Evolutionary conservation across 2,113 vertebrate genomes (phyloP).

Genomic region (Macheiramphus alcinus): DNA sequence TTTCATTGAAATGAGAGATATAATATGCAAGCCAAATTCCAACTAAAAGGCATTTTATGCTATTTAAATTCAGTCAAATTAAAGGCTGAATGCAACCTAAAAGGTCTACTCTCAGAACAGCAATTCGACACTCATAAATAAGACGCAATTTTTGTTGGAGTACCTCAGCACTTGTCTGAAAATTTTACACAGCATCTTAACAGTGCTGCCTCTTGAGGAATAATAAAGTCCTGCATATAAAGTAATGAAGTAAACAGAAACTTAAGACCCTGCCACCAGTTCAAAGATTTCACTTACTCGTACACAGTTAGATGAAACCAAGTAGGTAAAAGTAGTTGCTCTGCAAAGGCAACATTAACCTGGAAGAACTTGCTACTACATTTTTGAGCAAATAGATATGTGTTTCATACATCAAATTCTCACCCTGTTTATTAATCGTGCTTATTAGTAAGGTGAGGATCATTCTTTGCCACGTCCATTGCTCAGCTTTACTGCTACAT

Average conservation of each 20-base stretch:
- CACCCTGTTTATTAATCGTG: background rate
- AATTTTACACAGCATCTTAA: constrained; percentile 63
- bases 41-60: constrained; percentile 76
- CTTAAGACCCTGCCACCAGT: background rate
- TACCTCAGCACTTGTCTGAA: constrained; percentile 68
- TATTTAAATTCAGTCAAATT: constrained; percentile 80
- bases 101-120: constrained; percentile 74
- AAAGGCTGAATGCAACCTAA: constrained; percentile 78
- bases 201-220: constrained; percentile 48
- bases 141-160: constrained; percentile 60
- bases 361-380: background rate
- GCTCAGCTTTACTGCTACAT: background rate
- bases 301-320: background rate
- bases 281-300: constrained; percentile 1
- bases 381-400: background rate
- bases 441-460: background rate
- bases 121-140: constrained; percentile 80
- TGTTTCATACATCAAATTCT: background rate
- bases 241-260: constrained; percentile 30
- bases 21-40: constrained; percentile 78
- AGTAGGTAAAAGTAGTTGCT: background rate
- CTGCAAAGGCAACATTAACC: background rate
- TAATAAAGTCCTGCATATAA: constrained; percentile 23
- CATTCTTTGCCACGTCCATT: background rate
- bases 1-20: constrained; percentile 81